Evolutionary conservation across 30 jellyfish, hydroid and myxozoan species (phyloP).

Genomic region (Aurelia sp.): DNA sequence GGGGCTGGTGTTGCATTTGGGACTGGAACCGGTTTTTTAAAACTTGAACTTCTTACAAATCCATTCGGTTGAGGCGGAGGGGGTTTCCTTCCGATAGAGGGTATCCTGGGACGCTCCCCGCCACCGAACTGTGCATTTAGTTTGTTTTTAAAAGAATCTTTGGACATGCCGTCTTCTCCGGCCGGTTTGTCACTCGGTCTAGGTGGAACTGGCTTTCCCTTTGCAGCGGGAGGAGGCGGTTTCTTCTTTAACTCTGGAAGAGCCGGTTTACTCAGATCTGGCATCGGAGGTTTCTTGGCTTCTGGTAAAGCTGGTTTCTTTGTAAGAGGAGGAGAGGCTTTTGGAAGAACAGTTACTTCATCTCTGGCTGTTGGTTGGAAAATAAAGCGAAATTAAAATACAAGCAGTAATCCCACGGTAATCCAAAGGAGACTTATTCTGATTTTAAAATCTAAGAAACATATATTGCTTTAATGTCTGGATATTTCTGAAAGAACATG

Average conservation of each 20-base stretch:
- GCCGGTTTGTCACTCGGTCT: constrained; percentile 53
- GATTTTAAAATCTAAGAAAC: too few relatives aligned
- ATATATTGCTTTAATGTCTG: too few relatives aligned
- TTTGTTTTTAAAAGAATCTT: constrained; percentile 22
- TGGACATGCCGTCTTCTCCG: constrained; percentile 6
- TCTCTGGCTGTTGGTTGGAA: too few relatives aligned
- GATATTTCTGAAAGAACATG: too few relatives aligned
- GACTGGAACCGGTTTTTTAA: constrained; percentile 32
- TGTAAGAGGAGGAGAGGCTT: constrained; percentile 14
- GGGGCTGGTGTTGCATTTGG: constrained; percentile 27
- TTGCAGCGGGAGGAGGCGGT: constrained; percentile 79
- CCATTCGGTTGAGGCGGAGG: constrained; percentile 54
- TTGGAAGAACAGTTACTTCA: neutral
- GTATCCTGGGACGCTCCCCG: constrained; percentile 11
- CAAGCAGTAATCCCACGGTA: too few relatives aligned
- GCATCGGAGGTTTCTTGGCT: constrained; percentile 20
- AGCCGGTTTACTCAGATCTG: constrained; percentile 42
- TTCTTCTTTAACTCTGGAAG: constrained; percentile 41
- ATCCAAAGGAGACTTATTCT: too few relatives aligned
- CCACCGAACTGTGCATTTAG: constrained; percentile 5
- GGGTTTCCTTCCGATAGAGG: constrained; percentile 60
- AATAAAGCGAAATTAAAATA: too few relatives aligned
- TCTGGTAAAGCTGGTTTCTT: constrained; percentile 33
- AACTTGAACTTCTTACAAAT: constrained; percentile 19
- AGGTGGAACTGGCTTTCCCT: constrained; percentile 48